Base-by-base conservation (phyloP, 2,113 vertebrate species). In the Triplophysa rosa region DNA sequence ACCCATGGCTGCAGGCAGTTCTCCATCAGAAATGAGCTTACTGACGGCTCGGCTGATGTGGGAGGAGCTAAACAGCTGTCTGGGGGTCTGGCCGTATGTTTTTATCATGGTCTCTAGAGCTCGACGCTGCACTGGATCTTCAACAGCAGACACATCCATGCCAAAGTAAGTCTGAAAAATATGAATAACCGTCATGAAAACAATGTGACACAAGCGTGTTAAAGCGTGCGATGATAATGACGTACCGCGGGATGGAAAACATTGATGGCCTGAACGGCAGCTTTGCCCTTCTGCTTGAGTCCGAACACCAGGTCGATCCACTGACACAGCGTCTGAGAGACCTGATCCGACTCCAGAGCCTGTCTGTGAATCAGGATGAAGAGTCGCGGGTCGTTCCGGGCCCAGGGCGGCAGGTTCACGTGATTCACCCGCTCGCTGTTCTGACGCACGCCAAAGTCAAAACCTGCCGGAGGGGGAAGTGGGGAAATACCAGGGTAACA, bases 41-140 rank as follows among this genome's bases (percentile, higher is more conserved):
- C 94, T 92, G 19, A 94, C 93, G 1, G 95, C 90, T 68, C 95
- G 93, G 89, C 91, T 93, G 40, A 94, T 82, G 4, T 99, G 98
- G 9, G 93, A 93, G 6, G 93, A 74, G 26, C 89, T 95, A 88
- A 99, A 99, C 56, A 99, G 92, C 90, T 99, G 98, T 1, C 96
- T 93, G 59, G 98, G 98, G 0, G 98, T 99, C 87, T 99, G 98
- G 42, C 98, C 98, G 0, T 99, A 99, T 0, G 98, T 99, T 88
- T 99, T 99, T 83, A 99, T 98, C 98, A 99, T 99, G 21, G 97
- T 99, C 90, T 99, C 97, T 62, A 99, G 90, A 2, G 98, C 98
- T 58, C 98, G 93, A 63, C 97, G 93, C 91, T 99, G 98, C 66
- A 99, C 98, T 0, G 98, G 95, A 86, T 99, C 98, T 88, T 99